phyloP scores from a whole-genome alignment of 1,140 invertebrate species.

The Stegodyphus mimosarum region DNA sequence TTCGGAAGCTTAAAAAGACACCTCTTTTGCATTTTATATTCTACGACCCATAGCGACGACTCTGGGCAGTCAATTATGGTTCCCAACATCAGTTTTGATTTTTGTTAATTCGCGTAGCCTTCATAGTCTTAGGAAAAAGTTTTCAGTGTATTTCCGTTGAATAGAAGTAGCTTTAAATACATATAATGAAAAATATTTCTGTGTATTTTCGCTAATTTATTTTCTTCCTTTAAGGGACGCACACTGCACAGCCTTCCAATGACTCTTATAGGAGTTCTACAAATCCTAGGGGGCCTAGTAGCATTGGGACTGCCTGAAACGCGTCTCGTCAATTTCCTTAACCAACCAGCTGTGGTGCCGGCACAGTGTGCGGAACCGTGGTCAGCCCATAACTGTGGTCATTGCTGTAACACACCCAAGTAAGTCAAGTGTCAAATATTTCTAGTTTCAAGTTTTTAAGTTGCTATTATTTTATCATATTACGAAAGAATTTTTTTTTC shows the following conservation, averaged over 20 bases:
- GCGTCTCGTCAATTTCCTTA: conserved; percentile 33
- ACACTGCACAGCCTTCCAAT: conserved; percentile 50
- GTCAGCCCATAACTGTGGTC: conserved; percentile 41
- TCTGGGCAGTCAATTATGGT: no score
- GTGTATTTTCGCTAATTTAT: neutral
- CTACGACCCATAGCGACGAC: no score
- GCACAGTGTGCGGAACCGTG: conserved; percentile 23
- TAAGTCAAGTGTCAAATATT: neutral
- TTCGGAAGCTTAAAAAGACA: no score
- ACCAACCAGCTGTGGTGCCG: conserved; percentile 28
- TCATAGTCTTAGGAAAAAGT: no score
- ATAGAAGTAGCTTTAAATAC: no score
- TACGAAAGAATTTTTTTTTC: neutral
- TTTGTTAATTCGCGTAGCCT: no score
- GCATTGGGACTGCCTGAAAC: conserved; percentile 45
- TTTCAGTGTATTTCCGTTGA: neutral
- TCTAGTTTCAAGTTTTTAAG: no score
- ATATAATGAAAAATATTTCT: neutral
- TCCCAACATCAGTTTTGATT: no score
- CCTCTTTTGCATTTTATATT: no score
- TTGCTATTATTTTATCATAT: no score
- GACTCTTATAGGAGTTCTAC: conserved; percentile 44
- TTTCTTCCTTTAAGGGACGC: conserved; percentile 27
- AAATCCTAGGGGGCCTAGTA: conserved; percentile 35
- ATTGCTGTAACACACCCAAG: conserved; percentile 32